phyloP scores from a whole-genome alignment of 2,888 invertebrate species.

The Cephus pulcher region DNA sequence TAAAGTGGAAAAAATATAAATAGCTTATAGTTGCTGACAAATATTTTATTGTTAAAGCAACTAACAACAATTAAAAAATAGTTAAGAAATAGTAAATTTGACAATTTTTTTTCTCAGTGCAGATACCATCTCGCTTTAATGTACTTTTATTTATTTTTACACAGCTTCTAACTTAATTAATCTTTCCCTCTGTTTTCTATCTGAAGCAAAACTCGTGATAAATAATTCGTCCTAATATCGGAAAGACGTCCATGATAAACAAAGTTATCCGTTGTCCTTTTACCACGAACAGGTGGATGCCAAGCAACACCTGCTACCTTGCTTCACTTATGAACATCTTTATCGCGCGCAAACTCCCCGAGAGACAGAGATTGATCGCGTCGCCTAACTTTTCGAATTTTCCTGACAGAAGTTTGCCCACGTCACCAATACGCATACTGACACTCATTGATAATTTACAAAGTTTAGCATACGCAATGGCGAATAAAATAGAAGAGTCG shows the following conservation, averaged over 20 bases:
- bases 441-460: background rate
- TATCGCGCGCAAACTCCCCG: constrained; percentile 30
- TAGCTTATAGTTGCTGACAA: no score
- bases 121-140: background rate
- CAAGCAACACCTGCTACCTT: constrained; percentile 40
- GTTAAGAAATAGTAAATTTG: no score
- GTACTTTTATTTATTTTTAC: background rate
- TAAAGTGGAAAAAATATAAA: no score
- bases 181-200: background rate
- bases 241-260: constrained; percentile 8
- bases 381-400: constrained; percentile 22
- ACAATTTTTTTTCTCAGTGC: no score
- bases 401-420: background rate
- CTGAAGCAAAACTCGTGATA: background rate
- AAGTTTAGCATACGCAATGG: background rate
- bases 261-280: constrained; percentile 25
- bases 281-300: constrained; percentile 37
- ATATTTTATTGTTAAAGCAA: no score
- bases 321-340: constrained; percentile 34
- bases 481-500: background rate
- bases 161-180: background rate
- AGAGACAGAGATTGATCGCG: constrained; percentile 34
- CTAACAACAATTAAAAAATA: no score
- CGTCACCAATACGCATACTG: background rate
- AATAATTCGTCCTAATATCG: constrained; percentile 3